Base-by-base conservation (phyloP, 2,797 vertebrate genomes). In the Chloroceryle inda region DNA sequence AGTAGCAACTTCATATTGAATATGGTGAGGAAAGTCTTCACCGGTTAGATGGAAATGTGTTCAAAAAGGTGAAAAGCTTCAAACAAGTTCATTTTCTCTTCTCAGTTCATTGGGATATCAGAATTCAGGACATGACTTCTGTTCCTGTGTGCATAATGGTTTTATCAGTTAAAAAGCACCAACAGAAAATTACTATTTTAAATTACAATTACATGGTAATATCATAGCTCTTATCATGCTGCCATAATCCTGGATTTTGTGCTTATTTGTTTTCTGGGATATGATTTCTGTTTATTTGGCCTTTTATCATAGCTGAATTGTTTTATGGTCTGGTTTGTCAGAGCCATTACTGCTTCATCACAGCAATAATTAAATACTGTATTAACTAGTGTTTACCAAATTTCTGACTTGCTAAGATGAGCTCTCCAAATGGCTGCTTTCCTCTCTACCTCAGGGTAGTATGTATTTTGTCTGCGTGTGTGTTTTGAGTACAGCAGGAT, bases 271-370 rank as follows among this genome's bases (percentile, higher is more conserved):
- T 85, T 91, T 68, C 58, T 78, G 52, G 44, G 42, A 29, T 73
- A 42, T 66, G 50, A 77, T 91, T 92, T 81, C 23, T 22, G 22
- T 79, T 77, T 77, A 58, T 83, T 78, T 92, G 55, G 23, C 33
- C 40, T 76, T 85, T 92, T 52, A 73, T 94, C 23, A 26, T 58
- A 81, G 38, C 27, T 4, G 3, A 62, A 50, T 78, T 61, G 23
- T 89, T 89, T 68, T 19, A 29, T 47, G 16, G n/a, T 68, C 50
- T 91, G 29, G 10, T 85, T 92, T 96, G 37, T 71, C 69, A 76
- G 76, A 74, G 72, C 76, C 89, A 24, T 79, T 95, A 45, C 18
- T 79, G n/a, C 44, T 91, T 91, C 63, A 56, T 93, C 38, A 50
- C 49, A 50, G 49, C 26, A 50, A 50, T 50, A 16, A 27, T 50